These are phyloP conservation scores for Lateolabrax maculatus DNA, from an alignment of 2,797 vertebrate species.

Conservation along the genomic window DNA sequence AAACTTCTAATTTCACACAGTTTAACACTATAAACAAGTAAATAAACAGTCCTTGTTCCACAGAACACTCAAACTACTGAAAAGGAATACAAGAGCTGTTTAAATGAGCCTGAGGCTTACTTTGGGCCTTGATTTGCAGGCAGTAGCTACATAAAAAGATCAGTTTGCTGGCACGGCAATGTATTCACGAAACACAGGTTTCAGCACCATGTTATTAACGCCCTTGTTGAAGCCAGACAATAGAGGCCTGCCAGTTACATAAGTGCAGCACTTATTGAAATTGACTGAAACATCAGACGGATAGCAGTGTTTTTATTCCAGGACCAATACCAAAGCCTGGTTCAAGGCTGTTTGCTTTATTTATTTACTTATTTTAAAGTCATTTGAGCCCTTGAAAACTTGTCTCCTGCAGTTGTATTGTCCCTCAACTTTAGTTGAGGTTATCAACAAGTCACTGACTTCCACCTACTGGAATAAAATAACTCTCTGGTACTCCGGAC, in stretches of 20 bases:
- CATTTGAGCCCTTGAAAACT: neutral
- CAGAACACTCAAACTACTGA: conserved; percentile 31
- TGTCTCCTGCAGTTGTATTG: neutral
- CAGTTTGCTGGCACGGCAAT: conserved; percentile 1
- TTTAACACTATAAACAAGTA: conserved; percentile 41
- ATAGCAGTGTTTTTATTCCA: conserved; percentile 30
- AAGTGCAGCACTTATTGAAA: conserved; percentile 38
- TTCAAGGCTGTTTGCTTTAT: neutral
- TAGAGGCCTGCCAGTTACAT: conserved; percentile 19
- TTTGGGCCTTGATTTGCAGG: neutral
- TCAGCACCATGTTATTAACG: conserved; percentile 12
- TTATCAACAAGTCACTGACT: neutral
- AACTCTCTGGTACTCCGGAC: neutral
- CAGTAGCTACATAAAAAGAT: neutral
- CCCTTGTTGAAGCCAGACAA: conserved; percentile 33
- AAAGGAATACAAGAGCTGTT: neutral
- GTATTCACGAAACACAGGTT: conserved; percentile 19
- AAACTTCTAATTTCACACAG: conserved; percentile 46
- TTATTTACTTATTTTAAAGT: neutral
- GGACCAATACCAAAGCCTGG: conserved; percentile 8
- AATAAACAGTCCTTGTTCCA: conserved; percentile 42
- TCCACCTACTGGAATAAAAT: neutral
- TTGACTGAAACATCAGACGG: conserved; percentile 32
- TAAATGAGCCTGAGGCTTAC: neutral
- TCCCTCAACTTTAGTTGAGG: neutral